phyloP scores from a whole-genome alignment of 2,113 vertebrate genomes.

The Varanus komodoensis region DNA sequence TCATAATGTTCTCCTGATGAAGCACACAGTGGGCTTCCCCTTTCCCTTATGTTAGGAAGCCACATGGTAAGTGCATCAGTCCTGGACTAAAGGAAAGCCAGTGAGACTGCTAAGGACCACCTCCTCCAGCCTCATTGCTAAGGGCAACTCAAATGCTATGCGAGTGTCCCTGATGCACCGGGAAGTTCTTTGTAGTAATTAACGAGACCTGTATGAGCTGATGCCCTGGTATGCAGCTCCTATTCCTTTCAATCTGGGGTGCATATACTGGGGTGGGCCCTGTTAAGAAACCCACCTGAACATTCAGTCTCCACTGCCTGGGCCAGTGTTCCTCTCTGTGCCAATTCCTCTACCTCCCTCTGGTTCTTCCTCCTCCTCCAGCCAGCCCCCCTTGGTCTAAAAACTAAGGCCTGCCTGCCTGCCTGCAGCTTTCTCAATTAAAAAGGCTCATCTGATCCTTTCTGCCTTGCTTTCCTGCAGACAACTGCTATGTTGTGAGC shows the following conservation, averaged over 20 bases:
- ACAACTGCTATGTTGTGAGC: too few species aligned
- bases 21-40: background rate
- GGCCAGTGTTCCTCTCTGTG: background rate
- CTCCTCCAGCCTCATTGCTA: background rate
- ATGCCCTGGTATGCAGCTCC: background rate
- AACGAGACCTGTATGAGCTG: background rate
- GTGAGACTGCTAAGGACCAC: background rate
- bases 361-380: background rate
- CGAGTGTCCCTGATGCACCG: background rate
- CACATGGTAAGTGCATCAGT: constrained; percentile 22
- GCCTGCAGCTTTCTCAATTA: background rate
- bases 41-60: constrained; percentile 33
- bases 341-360: background rate
- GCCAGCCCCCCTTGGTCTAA: background rate
- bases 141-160: background rate
- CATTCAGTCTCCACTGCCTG: background rate
- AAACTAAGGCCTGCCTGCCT: too few species aligned
- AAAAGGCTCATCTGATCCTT: background rate
- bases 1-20: constrained; percentile 14
- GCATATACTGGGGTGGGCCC: too few species aligned
- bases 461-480: background rate
- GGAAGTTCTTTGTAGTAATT: background rate
- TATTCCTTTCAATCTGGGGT: background rate
- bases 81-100: constrained; percentile 49
- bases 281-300: background rate